Conservation (phyloP, 2,888 invertebrate species). For the Pristionchus arcanus region DNA sequence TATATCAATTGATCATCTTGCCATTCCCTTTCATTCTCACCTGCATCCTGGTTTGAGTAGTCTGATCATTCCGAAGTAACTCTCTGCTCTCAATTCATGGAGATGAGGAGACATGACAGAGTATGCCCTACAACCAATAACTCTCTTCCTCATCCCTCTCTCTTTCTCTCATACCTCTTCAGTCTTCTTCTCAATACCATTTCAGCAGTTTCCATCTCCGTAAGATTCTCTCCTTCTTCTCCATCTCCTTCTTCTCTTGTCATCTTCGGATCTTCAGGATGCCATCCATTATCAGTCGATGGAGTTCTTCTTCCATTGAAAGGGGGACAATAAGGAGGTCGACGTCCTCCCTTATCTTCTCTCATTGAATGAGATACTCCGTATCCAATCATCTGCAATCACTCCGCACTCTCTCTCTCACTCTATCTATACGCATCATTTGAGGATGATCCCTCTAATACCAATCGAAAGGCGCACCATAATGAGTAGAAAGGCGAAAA, state of each 20-base stretch:
- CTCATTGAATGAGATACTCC: constrained; percentile 41
- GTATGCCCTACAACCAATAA: constrained; percentile 57
- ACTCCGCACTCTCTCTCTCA: neutral
- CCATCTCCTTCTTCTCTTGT: constrained; percentile 56
- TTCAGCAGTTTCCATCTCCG: constrained; percentile 39
- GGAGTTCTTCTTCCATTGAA: constrained; percentile 28
- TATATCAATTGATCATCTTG: neutral
- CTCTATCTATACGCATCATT: neutral
- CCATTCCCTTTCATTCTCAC: neutral
- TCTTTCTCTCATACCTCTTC: constrained; percentile 14
- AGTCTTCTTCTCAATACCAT: constrained; percentile 31
- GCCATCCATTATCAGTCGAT: constrained; percentile 66
- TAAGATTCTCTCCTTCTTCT: constrained; percentile 56
- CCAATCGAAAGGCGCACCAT: constrained; percentile 60
- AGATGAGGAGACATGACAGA: constrained; percentile 82
- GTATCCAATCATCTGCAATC: constrained; percentile 52
- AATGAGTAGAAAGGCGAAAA: constrained; percentile 65
- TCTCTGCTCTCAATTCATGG: constrained; percentile 94
- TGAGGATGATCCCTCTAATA: no score
- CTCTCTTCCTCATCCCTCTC: neutral
- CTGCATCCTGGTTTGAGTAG: constrained; percentile 92
- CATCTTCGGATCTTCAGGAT: constrained; percentile 76
- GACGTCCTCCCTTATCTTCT: constrained; percentile 53
- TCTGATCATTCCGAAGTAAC: constrained; percentile 94
- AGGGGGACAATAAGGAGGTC: constrained; percentile 37